phyloP scores from a whole-genome alignment of 35 echinoderm and acorn worm species.

The Heliocidaris erythrogramma region DNA sequence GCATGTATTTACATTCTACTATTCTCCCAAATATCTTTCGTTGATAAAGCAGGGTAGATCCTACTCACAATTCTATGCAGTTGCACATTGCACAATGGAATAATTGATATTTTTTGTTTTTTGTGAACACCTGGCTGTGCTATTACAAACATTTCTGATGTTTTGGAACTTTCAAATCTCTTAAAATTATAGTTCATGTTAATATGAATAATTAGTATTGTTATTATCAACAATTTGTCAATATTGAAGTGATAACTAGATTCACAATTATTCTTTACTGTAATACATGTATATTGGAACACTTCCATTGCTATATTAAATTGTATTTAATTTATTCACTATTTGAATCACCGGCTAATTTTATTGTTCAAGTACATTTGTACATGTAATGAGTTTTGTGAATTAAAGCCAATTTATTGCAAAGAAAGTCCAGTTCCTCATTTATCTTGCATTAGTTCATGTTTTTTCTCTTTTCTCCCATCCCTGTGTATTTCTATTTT shows the following conservation, averaged over 20 bases:
- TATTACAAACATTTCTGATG: not conserved
- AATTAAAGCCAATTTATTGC: not conserved
- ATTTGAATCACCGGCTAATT: not conserved
- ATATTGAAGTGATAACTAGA: too few relatives aligned
- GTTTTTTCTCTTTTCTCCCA: not conserved
- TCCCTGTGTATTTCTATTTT: not conserved
- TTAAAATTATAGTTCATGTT: not conserved
- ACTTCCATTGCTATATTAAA: not conserved
- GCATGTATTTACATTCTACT: too few relatives aligned
- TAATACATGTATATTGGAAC: not conserved
- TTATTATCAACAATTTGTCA: too few relatives aligned
- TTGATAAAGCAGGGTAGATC: not conserved
- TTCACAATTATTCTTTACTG: not conserved
- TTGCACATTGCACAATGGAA: not conserved
- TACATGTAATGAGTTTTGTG: not conserved
- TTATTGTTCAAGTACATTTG: too few relatives aligned
- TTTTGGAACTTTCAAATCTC: not conserved
- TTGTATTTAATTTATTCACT: not conserved
- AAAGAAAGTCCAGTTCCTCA: not conserved
- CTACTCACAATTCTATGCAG: not conserved
- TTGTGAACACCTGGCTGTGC: not conserved
- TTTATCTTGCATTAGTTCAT: not conserved
- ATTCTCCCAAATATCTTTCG: not conserved
- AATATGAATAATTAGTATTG: too few relatives aligned
- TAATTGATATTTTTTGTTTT: not conserved